Percentiles rank a stretch among this genome's conserved stretches.
These are phyloP conservation scores for Darevskia nairensis DNA, from an alignment of 2,797 vertebrate genomes.

Conservation along the genomic window DNA sequence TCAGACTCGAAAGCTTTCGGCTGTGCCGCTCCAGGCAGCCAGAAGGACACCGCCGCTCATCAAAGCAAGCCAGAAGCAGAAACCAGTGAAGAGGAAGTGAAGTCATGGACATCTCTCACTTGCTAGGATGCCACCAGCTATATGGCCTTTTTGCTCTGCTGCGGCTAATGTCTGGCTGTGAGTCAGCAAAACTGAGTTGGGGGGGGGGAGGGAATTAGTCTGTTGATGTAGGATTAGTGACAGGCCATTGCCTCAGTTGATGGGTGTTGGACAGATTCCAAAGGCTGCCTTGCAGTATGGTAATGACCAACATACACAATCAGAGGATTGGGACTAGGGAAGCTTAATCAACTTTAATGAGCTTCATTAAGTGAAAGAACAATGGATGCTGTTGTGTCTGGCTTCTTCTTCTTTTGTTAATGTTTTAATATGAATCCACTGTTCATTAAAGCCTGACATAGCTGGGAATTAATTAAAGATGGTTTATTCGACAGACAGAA, in stretches of 20 bases:
- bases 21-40: background rate
- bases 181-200: background rate
- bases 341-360: constrained; percentile 35
- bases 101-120: background rate
- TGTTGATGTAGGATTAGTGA: constrained; percentile 7
- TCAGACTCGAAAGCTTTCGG: background rate
- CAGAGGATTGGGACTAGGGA: constrained; percentile 9
- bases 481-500: background rate
- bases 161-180: background rate
- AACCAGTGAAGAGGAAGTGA: background rate
- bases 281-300: constrained; percentile 2
- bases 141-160: background rate
- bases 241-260: background rate
- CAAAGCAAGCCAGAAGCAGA: background rate
- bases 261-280: background rate
- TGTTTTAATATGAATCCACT: constrained; percentile 11
- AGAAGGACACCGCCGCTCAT: background rate
- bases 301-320: constrained; percentile 23
- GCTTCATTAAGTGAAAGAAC: constrained; percentile 15
- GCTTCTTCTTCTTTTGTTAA: background rate
- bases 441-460: constrained; percentile 18
- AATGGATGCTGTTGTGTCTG: background rate
- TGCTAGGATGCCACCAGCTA: background rate
- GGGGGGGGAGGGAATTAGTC: background rate
- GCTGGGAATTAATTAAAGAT: constrained; percentile 20